Base-by-base conservation (phyloP, 2,888 invertebrate genomes). In the Xestia xanthographa region DNA sequence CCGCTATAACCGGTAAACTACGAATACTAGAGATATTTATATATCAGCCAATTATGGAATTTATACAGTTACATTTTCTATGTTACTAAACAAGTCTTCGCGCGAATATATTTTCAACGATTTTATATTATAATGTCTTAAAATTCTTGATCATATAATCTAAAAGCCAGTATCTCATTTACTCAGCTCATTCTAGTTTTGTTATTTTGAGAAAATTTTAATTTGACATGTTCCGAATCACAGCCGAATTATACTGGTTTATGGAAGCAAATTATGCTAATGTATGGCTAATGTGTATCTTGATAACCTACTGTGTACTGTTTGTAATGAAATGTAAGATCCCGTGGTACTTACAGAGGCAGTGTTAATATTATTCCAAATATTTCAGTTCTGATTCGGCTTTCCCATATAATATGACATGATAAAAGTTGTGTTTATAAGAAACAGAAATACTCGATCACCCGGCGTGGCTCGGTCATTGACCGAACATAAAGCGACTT, bases 371-470 rank as follows among this genome's bases (percentile, higher is more conserved):
- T 76, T 76, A 80, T 76, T 80, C 82, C 72, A 84, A 69, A 78
- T 79, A 79, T 79, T 85, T 87, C 86, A 81, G 83, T 85, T 86
- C 74, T 87, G 86, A 79, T 87, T 86, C 79, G 87, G 86, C 70
- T 43, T 80, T 66, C 77, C 77, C 82, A 71, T 80, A 75, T 72
- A 67, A 70, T 75, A 85, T 72, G 62, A 79, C 66, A 69, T 76
- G 62, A 75, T 77, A 81, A 77, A 80, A 72, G 86, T 68, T 84
- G 87, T 88, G 76, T 85, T 82, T 86, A 87, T 86, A 66, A 79
- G n/a, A 67, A 48, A 63, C 14, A 43, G n/a, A 63, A 38, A 56
- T 68, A 56, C 29, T 58, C 26, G 62, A 43, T 48, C 41, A 53
- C 8, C 26, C 12, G 26, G 66, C 56, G 63, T 45, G 20, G 4